Evolutionary conservation across 2,113 vertebrate species (phyloP), one percentile per base, ranked within the genome.

Genomic region (Lagopus leucura): DNA sequence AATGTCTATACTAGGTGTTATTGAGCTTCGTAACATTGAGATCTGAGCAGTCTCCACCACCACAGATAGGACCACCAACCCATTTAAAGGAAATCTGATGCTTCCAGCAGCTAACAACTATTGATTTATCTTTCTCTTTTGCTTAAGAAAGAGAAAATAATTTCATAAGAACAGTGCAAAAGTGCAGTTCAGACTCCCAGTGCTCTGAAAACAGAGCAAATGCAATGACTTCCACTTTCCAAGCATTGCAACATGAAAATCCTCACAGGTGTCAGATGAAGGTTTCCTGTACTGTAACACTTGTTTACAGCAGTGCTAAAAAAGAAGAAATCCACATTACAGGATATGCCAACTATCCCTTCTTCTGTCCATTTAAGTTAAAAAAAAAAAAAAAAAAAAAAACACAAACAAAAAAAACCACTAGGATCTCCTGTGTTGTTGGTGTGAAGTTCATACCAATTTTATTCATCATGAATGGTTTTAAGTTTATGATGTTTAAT

Each of bases 21-120:
- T 91, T 96, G 92, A 96, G 95, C 94, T 90, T 82, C 32, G 61
- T 69, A 43, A 69, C 87, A 90, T 72, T 30, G 85, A 82, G 64
- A 15, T 71, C 48, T 24, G 10, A 83, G 77, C 74, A 77, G 47
- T 70, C 91, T 79, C 47, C 36, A 54, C 86, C 83, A 88, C 34
- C 79, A 71, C 77, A 96, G 95, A 95, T 97, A 96, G 40, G 94
- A 96, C 92, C 81, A 61, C 42, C 58, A 50, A 74, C 70, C 48
- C 93, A 95, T 86, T 89, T 42, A 89, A 88, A 88, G 96, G 85
- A 95, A 92, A 96, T 80, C 93, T 92, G 75, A 96, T 91, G 91
- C 91, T 90, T 94, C 90, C 84, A 60, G 70, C 40, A 65, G 89
- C 80, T 85, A 85, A 64, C 73, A 81, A 86, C 22, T 95, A 97